Evolutionary conservation across 1,140 invertebrate species (phyloP).

Genomic region (Lasioglossum baleicum): DNA sequence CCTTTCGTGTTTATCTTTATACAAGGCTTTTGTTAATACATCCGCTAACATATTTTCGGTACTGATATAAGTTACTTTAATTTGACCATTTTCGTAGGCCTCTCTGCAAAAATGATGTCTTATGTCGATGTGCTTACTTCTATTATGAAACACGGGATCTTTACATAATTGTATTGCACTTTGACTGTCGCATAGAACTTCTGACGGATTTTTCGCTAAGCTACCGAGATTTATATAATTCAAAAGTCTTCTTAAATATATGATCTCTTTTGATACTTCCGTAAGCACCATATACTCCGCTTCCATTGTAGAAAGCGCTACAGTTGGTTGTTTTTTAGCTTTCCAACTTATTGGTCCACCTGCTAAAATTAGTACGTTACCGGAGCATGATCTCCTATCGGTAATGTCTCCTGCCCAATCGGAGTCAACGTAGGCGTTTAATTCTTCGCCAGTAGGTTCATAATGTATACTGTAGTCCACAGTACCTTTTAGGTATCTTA

Average conservation of each 20-base stretch:
- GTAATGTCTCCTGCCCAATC: constrained; percentile 68
- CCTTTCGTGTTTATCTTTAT: constrained; percentile 7
- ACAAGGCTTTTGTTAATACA: not conserved
- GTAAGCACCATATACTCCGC: constrained; percentile 63
- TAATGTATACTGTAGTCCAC: constrained; percentile 52
- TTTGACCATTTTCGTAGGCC: too few species aligned
- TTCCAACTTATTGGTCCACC: constrained; percentile 48
- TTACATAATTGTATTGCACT: too few species aligned
- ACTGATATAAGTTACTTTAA: too few species aligned
- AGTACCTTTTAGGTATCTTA: constrained; percentile 74
- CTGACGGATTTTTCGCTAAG: too few species aligned
- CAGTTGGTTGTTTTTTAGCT: constrained; percentile 30
- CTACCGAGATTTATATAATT: not conserved
- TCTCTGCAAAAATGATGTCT: too few species aligned
- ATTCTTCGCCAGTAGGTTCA: constrained; percentile 13
- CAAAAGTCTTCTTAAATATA: constrained; percentile 2
- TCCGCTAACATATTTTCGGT: too few species aligned
- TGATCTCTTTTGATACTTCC: not conserved
- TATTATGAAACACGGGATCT: too few species aligned
- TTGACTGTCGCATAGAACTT: too few species aligned
- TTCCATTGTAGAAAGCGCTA: constrained; percentile 68
- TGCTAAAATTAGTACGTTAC: constrained; percentile 49
- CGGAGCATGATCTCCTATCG: constrained; percentile 61
- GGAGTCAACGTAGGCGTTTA: constrained; percentile 70
- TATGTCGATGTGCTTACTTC: too few species aligned